Percentiles rank a stretch among this genome's conserved stretches.
phyloP scores from a whole-genome alignment of 2,797 vertebrate genomes.

The Danio aesculapii region DNA sequence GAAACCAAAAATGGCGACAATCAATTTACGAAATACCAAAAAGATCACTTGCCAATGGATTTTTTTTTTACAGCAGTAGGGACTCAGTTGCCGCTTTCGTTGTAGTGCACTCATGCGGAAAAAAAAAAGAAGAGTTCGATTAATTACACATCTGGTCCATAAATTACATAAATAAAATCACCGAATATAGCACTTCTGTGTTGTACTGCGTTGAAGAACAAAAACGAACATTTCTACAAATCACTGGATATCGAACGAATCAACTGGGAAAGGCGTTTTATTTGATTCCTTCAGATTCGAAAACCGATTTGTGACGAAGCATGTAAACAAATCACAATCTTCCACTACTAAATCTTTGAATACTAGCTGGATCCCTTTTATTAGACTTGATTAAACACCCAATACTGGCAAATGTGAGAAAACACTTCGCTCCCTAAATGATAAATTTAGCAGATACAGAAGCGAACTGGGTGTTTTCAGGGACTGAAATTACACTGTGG shows the following conservation, averaged over 20 bases:
- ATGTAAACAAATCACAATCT: constrained; percentile 63
- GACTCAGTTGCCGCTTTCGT: constrained; percentile 70
- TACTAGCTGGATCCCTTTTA: constrained; percentile 55
- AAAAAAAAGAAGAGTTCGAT: constrained; percentile 64
- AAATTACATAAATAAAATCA: constrained; percentile 79
- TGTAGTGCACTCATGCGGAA: constrained; percentile 67
- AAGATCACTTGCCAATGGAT: constrained; percentile 76
- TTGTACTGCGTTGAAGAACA: constrained; percentile 27
- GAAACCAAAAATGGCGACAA: constrained; percentile 65
- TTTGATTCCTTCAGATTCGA: constrained; percentile 40
- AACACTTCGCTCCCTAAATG: neutral
- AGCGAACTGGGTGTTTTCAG: neutral
- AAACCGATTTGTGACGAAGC: constrained; percentile 50
- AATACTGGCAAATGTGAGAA: constrained; percentile 55
- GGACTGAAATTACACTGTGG: constrained; percentile 15
- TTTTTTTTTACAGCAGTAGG: constrained; percentile 77
- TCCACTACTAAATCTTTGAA: constrained; percentile 50
- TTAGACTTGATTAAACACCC: constrained; percentile 53
- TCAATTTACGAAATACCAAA: constrained; percentile 74
- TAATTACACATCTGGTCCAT: constrained; percentile 75
- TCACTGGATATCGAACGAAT: constrained; percentile 44
- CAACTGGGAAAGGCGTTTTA: constrained; percentile 37
- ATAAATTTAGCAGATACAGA: constrained; percentile 4
- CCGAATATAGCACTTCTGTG: constrained; percentile 48
- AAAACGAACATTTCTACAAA: constrained; percentile 35